Base-by-base conservation (phyloP, 2,113 vertebrate species). In the Chrysochloris asiatica region DNA sequence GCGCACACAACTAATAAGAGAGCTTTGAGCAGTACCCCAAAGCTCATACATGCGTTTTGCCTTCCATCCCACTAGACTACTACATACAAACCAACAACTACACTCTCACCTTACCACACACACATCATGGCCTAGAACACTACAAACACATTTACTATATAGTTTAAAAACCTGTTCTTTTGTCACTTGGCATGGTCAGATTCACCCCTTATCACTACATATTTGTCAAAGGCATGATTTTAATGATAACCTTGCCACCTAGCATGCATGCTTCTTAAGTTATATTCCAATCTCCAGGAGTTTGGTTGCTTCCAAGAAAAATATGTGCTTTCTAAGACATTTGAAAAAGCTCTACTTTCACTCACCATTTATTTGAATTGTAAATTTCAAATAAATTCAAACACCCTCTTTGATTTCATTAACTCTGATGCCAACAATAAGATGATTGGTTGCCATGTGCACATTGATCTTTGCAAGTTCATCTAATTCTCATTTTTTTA, bases 401-500 rank as follows among this genome's bases (percentile, higher is more conserved):
- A 71, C 12, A 91, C 13, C 6, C 24, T 86, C 69, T 80, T 90
- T 85, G 30, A 92, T 87, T 81, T 79, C 56, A 21, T 93, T 84
- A 90, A 77, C 41, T 85, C 38, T 33, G 26, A 38, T 92, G 86
- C 79, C 73, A 82, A 63, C n/a, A 78, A 78, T 61, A 88, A 93
- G 90, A 93, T 80, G 82, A 93, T 3, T 61, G 28, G 76, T 81
- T 63, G 65, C 24, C 81, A 50, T 24, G 33, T 69, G 47, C 61
- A 83, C 69, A 82, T 28, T 63, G 82, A 89, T 83, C 73, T 52
- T 36, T 76, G 12, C 26, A 93, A 86, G 36, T 86, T 93, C 36
- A 41, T 22, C 11, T 50, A 65, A 93, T 84, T 92, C 83, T 93
- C 72, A 75, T 54, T 94, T n/a, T 86, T 93, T 91, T 93, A 86